phyloP scores from a whole-genome alignment of 2,888 invertebrate genomes.

The Eucriotettix oculatus region DNA sequence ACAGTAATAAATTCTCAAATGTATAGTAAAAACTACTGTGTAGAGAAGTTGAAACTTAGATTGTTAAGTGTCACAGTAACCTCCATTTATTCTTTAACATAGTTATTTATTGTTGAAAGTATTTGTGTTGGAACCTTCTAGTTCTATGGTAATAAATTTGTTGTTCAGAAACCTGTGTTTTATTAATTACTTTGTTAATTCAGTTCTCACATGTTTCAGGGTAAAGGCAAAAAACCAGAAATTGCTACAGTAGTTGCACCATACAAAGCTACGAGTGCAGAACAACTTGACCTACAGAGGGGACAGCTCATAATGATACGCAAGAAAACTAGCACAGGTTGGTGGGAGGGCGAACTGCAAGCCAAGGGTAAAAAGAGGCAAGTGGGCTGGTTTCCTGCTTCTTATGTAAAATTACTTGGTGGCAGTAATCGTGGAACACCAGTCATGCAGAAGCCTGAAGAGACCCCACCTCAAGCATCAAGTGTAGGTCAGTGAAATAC shows the following conservation, averaged over 20 bases:
- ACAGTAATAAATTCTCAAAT: no score
- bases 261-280: constrained; percentile 78
- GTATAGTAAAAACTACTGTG: no score
- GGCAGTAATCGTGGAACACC: constrained; percentile 59
- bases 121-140: no score
- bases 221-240: constrained; percentile 57
- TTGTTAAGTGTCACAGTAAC: no score
- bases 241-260: constrained; percentile 89
- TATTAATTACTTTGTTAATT: no score
- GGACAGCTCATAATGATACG: constrained; percentile 92
- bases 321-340: constrained; percentile 91
- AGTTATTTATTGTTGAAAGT: no score
- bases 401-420: constrained; percentile 69
- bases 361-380: constrained; percentile 69
- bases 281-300: constrained; percentile 76
- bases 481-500: background rate
- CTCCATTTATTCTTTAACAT: no score
- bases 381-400: constrained; percentile 98
- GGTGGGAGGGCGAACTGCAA: constrained; percentile 99
- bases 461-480: background rate
- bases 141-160: no score
- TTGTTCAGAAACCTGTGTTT: no score
- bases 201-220: constrained; percentile 24
- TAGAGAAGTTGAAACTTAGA: no score
- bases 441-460: constrained; percentile 32